Percentiles rank a stretch among this genome's conserved stretches.
Conservation (phyloP, 2,113 vertebrate species). For the Casuarius casuarius region DNA sequence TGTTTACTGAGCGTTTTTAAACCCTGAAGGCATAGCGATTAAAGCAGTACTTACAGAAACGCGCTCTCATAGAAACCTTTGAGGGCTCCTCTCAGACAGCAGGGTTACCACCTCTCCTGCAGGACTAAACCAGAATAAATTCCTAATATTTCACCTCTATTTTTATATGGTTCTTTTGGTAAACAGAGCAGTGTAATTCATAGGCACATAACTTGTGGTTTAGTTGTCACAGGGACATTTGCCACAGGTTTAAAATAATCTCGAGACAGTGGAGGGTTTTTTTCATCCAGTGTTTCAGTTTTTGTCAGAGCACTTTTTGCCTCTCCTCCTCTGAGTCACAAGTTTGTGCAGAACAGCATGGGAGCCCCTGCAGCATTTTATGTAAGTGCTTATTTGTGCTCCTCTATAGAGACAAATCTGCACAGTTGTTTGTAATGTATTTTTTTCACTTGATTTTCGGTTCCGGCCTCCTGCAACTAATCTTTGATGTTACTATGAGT, state of each 20-base stretch:
- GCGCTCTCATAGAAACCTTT: not conserved
- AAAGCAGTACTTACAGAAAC: not conserved
- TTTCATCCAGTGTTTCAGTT: not conserved
- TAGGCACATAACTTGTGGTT: not conserved
- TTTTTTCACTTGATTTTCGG: not conserved
- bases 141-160: conserved; percentile 11
- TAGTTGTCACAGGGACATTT: not conserved
- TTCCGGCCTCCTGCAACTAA: not conserved
- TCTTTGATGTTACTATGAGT: not conserved
- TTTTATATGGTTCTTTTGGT: conserved; percentile 26
- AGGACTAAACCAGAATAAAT: not conserved
- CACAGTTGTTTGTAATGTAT: not conserved
- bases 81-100: not conserved
- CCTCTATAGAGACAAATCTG: not conserved
- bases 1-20: conserved; percentile 21
- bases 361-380: not conserved
- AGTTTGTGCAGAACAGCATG: not conserved
- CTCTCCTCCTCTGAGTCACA: conserved; percentile 1
- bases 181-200: conserved; percentile 26
- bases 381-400: not conserved
- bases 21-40: not conserved
- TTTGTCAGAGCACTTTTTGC: conserved; percentile 21
- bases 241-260: conserved; percentile 26
- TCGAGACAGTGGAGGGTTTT: not conserved
- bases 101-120: not conserved